Base-by-base conservation (phyloP, 2,113 vertebrate species). In the Callaeas wilsoni region DNA sequence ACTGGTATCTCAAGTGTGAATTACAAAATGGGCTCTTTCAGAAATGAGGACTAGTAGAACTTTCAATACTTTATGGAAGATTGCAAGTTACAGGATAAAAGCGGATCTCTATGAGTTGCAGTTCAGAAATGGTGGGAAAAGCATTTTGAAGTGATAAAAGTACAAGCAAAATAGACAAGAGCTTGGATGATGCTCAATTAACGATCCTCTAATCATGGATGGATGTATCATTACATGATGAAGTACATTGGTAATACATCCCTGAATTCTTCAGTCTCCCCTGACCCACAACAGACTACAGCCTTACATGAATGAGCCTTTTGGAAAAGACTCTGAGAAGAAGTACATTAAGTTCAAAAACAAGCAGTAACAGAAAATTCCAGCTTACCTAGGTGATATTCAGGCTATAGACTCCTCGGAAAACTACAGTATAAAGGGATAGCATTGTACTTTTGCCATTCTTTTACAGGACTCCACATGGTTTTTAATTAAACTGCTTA, bases 371-470 rank as follows among this genome's bases (percentile, higher is more conserved):
- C 67, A 85, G 42, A 94, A 95, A 96, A 95, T 95, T 93, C 63
- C 69, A 91, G 94, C 95, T 97, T 96, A 97, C 93, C 91, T 92
- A 96, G 86, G 80, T 89, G 96, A 91, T 23, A 97, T 50, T 96
- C 96, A 95, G 84, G 90, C 84, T 97, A 94, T 39, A 93, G 81
- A 96, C 86, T 94, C 95, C 93, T 96, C 53, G 84, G 93, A 95
- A 96, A 95, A 97, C 95, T 96, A 96, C 90, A 97, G 92, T 67
- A 96, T 76, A 96, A 97, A 97, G 96, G 96, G 78, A 96, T 86
- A 97, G 94, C 35, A 19, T 91, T 97, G 95, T 96, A 94, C 84
- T 94, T 86, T 91, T 79, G 57, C 84, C 79, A 67, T 84, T 94
- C 83, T 95, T 84, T 83, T n/a, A 89, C 69, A 95, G 41, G 35